These are phyloP conservation scores for Nebria salina DNA, from an alignment of 2,888 invertebrate species.

Conservation along the genomic window DNA sequence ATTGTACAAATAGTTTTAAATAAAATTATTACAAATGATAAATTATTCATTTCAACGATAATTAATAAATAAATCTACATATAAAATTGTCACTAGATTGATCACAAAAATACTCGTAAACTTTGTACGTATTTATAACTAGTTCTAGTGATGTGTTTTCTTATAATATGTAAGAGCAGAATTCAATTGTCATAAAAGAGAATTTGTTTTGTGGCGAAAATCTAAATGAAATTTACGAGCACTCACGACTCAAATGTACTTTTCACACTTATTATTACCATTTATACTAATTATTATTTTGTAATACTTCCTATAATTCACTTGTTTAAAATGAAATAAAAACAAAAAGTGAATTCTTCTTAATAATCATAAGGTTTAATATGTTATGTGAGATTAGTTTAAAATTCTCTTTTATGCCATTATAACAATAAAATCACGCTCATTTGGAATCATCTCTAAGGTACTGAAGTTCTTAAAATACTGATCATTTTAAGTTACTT, in stretches of 20 bases:
- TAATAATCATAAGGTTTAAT: no score
- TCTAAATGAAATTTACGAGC: no score
- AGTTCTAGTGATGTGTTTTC: background rate
- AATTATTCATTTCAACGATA: background rate
- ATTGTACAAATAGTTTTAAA: slow-evolving; percentile 10
- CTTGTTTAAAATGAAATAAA: no score
- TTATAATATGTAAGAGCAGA: background rate
- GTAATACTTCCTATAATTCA: no score
- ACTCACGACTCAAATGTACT: no score
- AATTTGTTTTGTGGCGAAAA: no score
- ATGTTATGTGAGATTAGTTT: no score
- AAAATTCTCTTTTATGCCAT: background rate
- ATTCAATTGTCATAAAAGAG: background rate
- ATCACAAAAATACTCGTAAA: background rate
- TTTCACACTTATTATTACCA: no score
- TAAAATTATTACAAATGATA: background rate
- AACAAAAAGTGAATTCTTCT: no score
- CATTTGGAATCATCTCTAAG: background rate
- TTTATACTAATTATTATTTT: no score
- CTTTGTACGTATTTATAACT: background rate
- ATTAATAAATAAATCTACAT: background rate
- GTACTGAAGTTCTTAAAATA: background rate
- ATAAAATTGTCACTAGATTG: background rate
- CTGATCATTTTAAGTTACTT: background rate
- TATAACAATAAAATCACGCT: background rate